Evolutionary conservation across 2,888 invertebrate species (phyloP), one percentile per base, ranked within the genome.

Genomic region (Rhogogaster chlorosoma): DNA sequence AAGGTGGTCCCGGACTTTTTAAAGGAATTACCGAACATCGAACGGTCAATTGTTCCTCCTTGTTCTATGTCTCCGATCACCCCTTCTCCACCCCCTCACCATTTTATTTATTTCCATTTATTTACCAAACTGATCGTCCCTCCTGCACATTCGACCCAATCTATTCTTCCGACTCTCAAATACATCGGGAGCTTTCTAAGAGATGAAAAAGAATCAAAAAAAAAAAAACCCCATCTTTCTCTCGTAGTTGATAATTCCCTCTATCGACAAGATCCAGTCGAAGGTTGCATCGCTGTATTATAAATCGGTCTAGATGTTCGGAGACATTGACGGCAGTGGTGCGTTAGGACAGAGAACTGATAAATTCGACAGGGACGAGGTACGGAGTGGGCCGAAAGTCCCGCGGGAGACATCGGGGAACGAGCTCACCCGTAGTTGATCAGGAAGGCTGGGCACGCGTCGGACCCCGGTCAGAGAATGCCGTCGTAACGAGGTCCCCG

Each of bases 371-470:
- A 80, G 80, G 80, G 36, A 61, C 80, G 80, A 61, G 38, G 80
- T 61, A 83, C 83, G 83, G 29, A 83, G 64, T 32, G 42, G 67
- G 42, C 86, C 84, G 87, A 87, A 87, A 87, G 86, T 87, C 87
- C 87, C 85, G 84, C 85, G 87, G 86, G 86, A 88, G 84, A 83
- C 84, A 86, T 84, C 84, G 61, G 73, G 80, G 71, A 82, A 85
- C 57, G 80, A 77, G 85, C 83, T 86, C 77, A 88, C 87, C 86
- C 85, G 85, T 85, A 86, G 86, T 86, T 91, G 91, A 93, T 93
- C 93, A 91, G 89, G 92, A 91, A 93, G 92, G 93, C 93, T 93
- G 92, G 93, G 92, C 93, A 93, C 93, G 93, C 93, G 93, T 93
- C 92, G 91, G 90, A 89, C 88, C 70, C 89, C 88, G 90, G 88